These are phyloP conservation scores for Zosterops lateralis DNA, from an alignment of 2,113 vertebrate species.

Conservation along the genomic window DNA sequence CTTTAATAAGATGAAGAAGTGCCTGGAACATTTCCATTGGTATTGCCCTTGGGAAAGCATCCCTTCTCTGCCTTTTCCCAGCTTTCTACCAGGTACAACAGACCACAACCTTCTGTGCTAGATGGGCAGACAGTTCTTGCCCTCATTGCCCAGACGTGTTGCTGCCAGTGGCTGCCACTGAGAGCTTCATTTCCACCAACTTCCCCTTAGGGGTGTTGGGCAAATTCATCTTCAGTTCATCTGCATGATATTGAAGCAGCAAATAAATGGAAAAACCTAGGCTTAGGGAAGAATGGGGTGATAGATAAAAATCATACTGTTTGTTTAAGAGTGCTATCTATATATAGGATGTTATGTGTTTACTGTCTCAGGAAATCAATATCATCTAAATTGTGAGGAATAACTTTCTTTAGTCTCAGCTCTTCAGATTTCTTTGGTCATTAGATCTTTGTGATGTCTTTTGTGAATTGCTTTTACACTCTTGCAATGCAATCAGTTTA, in stretches of 20 bases:
- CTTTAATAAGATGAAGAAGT: neutral
- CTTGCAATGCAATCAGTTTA: neutral
- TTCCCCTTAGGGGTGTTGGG: fast-evolving
- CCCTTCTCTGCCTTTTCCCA: neutral
- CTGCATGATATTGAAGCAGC: neutral
- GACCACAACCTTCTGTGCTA: neutral
- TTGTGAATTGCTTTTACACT: neutral
- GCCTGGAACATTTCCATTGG: neutral
- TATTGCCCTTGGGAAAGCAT: neutral
- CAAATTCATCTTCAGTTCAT: neutral
- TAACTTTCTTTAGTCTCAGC: neutral
- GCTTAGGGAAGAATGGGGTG: neutral
- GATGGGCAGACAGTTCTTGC: neutral
- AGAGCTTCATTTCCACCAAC: neutral
- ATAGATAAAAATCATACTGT: neutral
- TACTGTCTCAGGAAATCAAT: neutral
- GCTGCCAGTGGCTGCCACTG: neutral
- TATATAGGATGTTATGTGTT: neutral
- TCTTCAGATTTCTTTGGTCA: neutral
- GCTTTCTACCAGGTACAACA: neutral
- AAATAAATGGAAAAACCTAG: neutral
- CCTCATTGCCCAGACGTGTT: neutral
- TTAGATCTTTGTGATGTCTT: neutral
- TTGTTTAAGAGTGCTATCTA: neutral
- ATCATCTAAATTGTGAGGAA: neutral